phyloP scores from a whole-genome alignment of 2,888 invertebrate species.

The Patella caerulea region DNA sequence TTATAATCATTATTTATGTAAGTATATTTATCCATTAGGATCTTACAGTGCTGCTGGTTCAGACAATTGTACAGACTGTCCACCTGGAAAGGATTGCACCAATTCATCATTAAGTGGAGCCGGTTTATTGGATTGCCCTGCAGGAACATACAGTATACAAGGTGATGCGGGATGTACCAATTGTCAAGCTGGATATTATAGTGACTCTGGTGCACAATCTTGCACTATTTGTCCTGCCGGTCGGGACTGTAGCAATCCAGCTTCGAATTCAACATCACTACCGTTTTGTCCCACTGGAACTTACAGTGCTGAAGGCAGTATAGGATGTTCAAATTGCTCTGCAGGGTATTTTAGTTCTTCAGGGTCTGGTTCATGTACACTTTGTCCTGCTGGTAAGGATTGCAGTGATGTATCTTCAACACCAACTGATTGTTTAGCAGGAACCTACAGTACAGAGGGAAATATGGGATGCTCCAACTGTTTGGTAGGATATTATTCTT shows the following conservation, averaged over 20 bases:
- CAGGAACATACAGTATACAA: slow-evolving; percentile 36
- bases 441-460: slow-evolving; percentile 42
- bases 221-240: slow-evolving; percentile 61
- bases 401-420: slow-evolving; percentile 39
- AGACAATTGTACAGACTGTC: slow-evolving; percentile 42
- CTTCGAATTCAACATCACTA: slow-evolving; percentile 37
- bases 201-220: slow-evolving; percentile 38
- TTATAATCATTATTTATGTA: no score
- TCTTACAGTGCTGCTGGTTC: slow-evolving; percentile 41
- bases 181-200: slow-evolving; percentile 45
- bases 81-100: slow-evolving; percentile 40
- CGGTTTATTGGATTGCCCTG: slow-evolving; percentile 30
- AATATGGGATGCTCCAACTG: slow-evolving; percentile 39
- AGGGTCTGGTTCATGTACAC: slow-evolving; percentile 44
- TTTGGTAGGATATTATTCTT: slow-evolving; percentile 44
- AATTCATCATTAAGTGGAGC: slow-evolving; percentile 21
- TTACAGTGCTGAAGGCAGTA: slow-evolving; percentile 55
- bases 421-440: slow-evolving; percentile 40
- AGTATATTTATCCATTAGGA: slow-evolving; percentile 41
- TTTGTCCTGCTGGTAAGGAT: slow-evolving; percentile 53
- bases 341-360: slow-evolving; percentile 49
- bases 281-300: slow-evolving; percentile 54
- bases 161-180: slow-evolving; percentile 27
- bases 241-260: slow-evolving; percentile 45
- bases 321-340: slow-evolving; percentile 49